Base-by-base conservation (phyloP, 2,797 vertebrate species). In the Knipowitschia caucasica region DNA sequence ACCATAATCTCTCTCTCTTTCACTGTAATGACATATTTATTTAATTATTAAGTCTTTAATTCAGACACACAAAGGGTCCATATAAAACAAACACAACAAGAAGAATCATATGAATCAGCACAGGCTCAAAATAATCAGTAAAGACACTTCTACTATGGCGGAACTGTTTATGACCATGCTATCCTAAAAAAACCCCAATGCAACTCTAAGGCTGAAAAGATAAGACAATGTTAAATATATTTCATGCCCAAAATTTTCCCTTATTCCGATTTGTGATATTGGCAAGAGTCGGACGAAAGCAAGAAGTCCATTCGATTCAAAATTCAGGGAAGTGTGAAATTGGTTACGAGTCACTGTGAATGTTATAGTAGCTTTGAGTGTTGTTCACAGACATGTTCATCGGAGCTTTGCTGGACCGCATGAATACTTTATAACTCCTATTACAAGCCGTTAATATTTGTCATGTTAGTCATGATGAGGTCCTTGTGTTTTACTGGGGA, bases 311-410 rank as follows among this genome's bases (percentile, higher is more conserved):
- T 75, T 67, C 55, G 44, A 71, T 50, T 63, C 44, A 44, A 60
- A 57, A 72, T 42, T 66, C 57, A 46, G 18, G 7, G 36, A 47
- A 54, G 53, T 62, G 61, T 73, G 50, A 71, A 73, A 73, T 69
- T 67, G 55, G 57, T 71, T 60, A 63, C 33, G 33, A 50, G 39
- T 58, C 62, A 60, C 60, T 75, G 59, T 43, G 52, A 56, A 36
- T 67, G 76, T 51, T 38, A 50, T 44, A 12, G 58, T 49, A 65
- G 69, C 56, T 69, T 46, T 42, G 24, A 60, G 64, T 71, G 42
- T 69, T 64, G 50, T 62, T 77, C 59, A 39, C 46, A 43, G 27
- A 20, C 53, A 73, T 73, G 78, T 77, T 73, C 63, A 72, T 63
- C 57, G 56, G 54, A 62, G 25, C 47, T 51, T 56, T 69, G 50